These are phyloP conservation scores for Metopia argyrocephala DNA, from an alignment of 2,888 invertebrate genomes.

Conservation along the genomic window DNA sequence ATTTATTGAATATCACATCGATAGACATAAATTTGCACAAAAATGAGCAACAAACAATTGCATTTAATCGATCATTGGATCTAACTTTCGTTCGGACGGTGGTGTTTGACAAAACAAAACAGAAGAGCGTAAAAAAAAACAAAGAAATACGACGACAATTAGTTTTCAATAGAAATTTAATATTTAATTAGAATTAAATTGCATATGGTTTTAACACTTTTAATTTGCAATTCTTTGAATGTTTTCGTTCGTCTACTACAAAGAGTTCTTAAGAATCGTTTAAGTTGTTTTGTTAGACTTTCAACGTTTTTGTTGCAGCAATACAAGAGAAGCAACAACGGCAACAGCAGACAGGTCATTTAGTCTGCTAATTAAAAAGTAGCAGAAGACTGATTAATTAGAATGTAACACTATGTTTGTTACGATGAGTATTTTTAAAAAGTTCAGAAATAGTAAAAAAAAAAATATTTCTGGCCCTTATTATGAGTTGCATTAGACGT, in stretches of 20 bases:
- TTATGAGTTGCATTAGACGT: too few species aligned
- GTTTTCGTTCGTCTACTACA: neutral
- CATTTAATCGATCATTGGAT: neutral
- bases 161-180: conserved; percentile 48
- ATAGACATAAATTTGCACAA: conserved; percentile 45
- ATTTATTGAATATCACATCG: conserved; percentile 51
- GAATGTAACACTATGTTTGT: neutral
- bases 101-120: neutral
- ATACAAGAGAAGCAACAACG: neutral
- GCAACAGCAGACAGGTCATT: conserved; percentile 55
- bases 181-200: conserved; percentile 40
- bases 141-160: neutral
- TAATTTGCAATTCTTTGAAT: neutral
- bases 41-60: conserved; percentile 28
- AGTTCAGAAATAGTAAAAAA: too few species aligned
- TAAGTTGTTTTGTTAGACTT: neutral
- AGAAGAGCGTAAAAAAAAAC: neutral
- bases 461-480: too few species aligned
- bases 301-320: conserved; percentile 29
- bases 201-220: neutral
- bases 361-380: conserved; percentile 46
- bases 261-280: conserved; percentile 30
- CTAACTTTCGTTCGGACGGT: neutral
- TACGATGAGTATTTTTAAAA: neutral
- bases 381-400: neutral